These are phyloP conservation scores for Melinaea menophilus DNA, from an alignment of 2,888 invertebrate genomes.

Conservation along the genomic window DNA sequence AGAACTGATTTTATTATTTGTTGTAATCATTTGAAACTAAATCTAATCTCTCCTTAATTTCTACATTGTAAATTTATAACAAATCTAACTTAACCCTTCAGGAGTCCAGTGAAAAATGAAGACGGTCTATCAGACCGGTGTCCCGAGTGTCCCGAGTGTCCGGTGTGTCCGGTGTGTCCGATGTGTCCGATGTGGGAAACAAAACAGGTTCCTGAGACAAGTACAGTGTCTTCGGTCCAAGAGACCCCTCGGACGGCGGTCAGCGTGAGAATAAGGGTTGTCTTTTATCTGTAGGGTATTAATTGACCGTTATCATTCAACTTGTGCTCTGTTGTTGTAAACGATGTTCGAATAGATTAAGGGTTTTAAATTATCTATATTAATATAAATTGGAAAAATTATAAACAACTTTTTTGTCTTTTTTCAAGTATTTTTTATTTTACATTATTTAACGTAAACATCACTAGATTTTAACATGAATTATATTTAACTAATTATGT, in stretches of 20 bases:
- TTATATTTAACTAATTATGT: too few relatives aligned
- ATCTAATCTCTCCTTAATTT: too few relatives aligned
- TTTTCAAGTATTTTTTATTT: too few relatives aligned
- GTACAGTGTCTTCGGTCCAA: constrained; percentile 21
- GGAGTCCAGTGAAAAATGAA: constrained; percentile 26
- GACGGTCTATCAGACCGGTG: constrained; percentile 17
- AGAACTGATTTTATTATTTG: too few relatives aligned
- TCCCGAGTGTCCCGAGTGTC: constrained; percentile 27
- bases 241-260: constrained; percentile 32
- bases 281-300: background rate
- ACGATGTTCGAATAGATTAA: background rate
- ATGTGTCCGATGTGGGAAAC: constrained; percentile 24
- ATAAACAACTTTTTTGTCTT: too few relatives aligned
- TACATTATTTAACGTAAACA: too few relatives aligned
- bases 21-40: too few relatives aligned
- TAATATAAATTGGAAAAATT: too few relatives aligned
- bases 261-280: constrained; percentile 32
- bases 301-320: background rate
- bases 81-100: constrained; percentile 16
- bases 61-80: too few relatives aligned
- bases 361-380: constrained; percentile 4
- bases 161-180: constrained; percentile 27
- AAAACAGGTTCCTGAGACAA: constrained; percentile 35
- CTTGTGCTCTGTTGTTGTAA: too few relatives aligned
- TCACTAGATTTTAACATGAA: too few relatives aligned